phyloP scores from a whole-genome alignment of 2,888 invertebrate species.

The Scaptomyza caliginosa region DNA sequence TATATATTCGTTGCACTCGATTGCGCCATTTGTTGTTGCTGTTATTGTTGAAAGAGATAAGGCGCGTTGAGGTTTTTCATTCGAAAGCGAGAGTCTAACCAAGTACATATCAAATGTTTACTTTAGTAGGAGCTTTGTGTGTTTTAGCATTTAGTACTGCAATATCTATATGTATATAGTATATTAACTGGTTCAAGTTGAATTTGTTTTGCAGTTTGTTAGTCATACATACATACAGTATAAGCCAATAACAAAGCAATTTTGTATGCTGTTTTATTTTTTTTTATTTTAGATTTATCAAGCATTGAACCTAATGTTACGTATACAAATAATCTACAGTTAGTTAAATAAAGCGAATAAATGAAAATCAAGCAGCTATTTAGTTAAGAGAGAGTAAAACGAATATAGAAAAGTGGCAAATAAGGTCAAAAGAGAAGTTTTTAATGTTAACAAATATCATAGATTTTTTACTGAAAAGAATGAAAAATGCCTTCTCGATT shows the following conservation, averaged over 20 bases:
- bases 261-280: constrained; percentile 4
- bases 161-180: constrained; percentile 6
- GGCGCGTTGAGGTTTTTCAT: constrained; percentile 26
- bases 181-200: constrained; percentile 11
- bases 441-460: too few species aligned
- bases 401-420: too few species aligned
- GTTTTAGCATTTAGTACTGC: constrained; percentile 9
- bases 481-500: too few species aligned
- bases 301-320: constrained; percentile 4
- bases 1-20: constrained; percentile 59
- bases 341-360: too few species aligned
- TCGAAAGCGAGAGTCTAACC: constrained; percentile 48
- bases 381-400: too few species aligned
- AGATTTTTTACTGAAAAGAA: too few species aligned
- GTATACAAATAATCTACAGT: too few species aligned
- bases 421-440: too few species aligned
- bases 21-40: constrained; percentile 34
- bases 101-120: constrained; percentile 27
- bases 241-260: constrained; percentile 1
- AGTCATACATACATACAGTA: constrained; percentile 25
- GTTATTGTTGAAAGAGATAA: constrained; percentile 43
- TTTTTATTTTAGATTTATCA: constrained; percentile 4
- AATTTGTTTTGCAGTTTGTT: constrained; percentile 19
- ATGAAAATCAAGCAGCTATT: too few species aligned
- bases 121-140: neutral